Evolutionary conservation across 2,888 invertebrate genomes (phyloP).

Genomic region (Caenorhabditis panamensis): DNA sequence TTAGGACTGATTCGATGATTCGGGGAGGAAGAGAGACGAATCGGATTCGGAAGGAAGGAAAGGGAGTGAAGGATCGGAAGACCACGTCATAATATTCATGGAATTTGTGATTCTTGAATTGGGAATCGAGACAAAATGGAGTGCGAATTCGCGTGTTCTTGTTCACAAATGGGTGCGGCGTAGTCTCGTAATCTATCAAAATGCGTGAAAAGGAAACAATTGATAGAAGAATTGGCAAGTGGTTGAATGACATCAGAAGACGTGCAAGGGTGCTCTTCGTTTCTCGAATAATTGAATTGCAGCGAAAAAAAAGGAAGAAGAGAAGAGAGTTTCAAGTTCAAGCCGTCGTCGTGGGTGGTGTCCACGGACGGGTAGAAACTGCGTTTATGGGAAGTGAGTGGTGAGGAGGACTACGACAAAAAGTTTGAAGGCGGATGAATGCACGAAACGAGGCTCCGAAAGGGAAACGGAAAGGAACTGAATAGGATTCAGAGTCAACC

Average conservation of each 20-base stretch:
- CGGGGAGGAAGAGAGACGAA: background rate
- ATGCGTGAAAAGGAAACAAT: background rate
- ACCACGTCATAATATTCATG: constrained; percentile 2
- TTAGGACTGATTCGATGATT: constrained; percentile 28
- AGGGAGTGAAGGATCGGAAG: background rate
- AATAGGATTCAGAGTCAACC: constrained; percentile 42
- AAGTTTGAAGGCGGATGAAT: constrained; percentile 56
- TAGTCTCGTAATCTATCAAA: constrained; percentile 6
- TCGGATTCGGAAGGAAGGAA: background rate
- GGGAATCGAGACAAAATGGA: background rate
- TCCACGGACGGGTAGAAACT: constrained; percentile 10
- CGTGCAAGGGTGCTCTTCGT: background rate
- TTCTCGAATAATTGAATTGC: constrained; percentile 14
- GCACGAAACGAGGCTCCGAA: constrained; percentile 51
- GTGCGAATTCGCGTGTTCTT: constrained; percentile 4
- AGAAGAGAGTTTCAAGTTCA: constrained; percentile 9
- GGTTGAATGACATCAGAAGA: constrained; percentile 1
- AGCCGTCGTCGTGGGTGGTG: constrained; percentile 15
- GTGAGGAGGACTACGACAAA: constrained; percentile 32
- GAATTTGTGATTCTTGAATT: background rate
- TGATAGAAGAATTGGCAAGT: background rate
- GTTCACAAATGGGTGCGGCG: too few relatives aligned
- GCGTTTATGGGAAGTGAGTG: constrained; percentile 41
- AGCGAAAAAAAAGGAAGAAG: background rate
- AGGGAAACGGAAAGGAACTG: constrained; percentile 44